Evolutionary conservation across 1,140 invertebrate genomes (phyloP).

Genomic region (Achroia grisella): DNA sequence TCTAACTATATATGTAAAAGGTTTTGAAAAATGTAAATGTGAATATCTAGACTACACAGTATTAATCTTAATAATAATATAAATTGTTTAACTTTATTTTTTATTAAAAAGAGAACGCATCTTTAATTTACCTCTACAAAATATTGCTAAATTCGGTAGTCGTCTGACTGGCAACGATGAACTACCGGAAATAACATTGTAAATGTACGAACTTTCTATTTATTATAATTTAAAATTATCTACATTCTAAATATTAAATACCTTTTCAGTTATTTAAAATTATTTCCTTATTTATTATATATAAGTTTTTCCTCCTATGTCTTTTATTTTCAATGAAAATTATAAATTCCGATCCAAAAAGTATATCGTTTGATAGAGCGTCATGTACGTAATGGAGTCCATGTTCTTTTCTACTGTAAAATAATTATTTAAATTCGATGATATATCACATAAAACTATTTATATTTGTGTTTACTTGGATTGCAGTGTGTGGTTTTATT

Average conservation of each 20-base stretch:
- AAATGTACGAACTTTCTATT: background rate
- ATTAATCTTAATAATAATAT: too few relatives aligned
- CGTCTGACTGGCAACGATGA: conserved; percentile 62
- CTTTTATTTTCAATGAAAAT: background rate
- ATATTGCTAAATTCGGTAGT: conserved; percentile 65
- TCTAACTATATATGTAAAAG: too few relatives aligned
- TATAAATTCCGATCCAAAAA: conserved; percentile 51
- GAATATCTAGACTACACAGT: too few relatives aligned
- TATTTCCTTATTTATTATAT: conserved; percentile 7
- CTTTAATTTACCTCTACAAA: too few relatives aligned
- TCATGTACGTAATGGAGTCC: conserved; percentile 73
- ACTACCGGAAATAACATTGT: conserved; percentile 28
- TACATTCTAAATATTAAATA: background rate
- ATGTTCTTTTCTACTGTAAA: conserved; percentile 47
- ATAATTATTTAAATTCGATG: conserved; percentile 29
- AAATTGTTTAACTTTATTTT: too few relatives aligned
- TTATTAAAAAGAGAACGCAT: too few relatives aligned
- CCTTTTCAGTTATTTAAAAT: background rate
- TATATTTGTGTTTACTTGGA: conserved; percentile 32
- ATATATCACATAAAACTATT: conserved; percentile 51
- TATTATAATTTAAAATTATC: background rate
- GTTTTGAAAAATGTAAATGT: too few relatives aligned
- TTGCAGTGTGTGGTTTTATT: conserved; percentile 37
- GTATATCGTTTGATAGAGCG: conserved; percentile 59
- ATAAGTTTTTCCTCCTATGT: conserved; percentile 5